Percentiles rank a stretch among this genome's conserved stretches.
phyloP scores from a whole-genome alignment of 2,113 vertebrate species.

The Climacteris rufus region DNA sequence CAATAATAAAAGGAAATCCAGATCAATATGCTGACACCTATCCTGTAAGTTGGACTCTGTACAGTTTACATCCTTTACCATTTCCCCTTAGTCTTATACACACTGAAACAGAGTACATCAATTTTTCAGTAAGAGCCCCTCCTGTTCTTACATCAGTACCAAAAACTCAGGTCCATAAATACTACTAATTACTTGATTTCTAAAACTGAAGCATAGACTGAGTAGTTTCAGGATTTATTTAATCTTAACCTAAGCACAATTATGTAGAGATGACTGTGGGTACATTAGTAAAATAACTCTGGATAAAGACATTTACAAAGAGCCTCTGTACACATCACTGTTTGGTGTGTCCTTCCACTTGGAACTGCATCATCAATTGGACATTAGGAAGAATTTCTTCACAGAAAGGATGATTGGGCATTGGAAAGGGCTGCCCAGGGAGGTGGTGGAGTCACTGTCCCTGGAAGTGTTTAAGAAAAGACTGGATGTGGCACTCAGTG shows the following conservation, averaged over 20 bases:
- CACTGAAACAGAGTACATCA: not conserved
- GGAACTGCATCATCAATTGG: not conserved
- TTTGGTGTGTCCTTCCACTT: not conserved
- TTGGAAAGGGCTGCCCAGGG: not conserved
- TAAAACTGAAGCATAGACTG: not conserved
- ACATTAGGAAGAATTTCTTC: not conserved
- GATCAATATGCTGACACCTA: not conserved
- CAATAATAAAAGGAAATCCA: not conserved
- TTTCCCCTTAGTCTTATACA: not conserved
- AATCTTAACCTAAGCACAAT: not conserved
- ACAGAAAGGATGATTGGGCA: not conserved
- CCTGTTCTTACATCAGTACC: not conserved
- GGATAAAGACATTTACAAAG: not conserved
- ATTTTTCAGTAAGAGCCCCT: not conserved
- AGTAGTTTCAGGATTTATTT: not conserved
- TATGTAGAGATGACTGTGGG: not conserved
- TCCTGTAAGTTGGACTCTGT: not conserved
- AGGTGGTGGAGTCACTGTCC: not conserved
- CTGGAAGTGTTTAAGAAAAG: not conserved
- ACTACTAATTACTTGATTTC: not conserved
- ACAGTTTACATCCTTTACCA: not conserved
- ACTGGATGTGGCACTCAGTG: not conserved
- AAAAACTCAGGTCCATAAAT: not conserved
- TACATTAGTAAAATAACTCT: not conserved
- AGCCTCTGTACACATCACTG: not conserved